Conservation (phyloP, 2,797 vertebrate genomes). For the Natrix natrix region DNA sequence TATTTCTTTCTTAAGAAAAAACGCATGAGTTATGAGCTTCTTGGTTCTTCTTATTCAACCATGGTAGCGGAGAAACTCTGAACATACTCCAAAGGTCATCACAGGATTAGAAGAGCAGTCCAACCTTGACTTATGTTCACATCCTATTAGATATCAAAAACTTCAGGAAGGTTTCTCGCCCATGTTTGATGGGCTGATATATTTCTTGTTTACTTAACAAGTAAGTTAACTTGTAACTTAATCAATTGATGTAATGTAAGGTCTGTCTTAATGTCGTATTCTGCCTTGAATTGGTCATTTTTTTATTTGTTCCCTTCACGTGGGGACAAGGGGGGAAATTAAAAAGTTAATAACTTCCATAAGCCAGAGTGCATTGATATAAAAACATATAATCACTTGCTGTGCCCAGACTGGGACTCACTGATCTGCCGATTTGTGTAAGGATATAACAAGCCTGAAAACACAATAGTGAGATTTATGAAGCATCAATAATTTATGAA, state of each 20-base stretch:
- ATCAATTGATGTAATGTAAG: background rate
- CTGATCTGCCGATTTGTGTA: background rate
- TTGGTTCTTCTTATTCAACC: background rate
- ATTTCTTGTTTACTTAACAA: too few species aligned
- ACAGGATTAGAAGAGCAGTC: background rate
- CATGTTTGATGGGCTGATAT: background rate
- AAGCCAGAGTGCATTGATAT: background rate
- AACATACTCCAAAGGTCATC: background rate
- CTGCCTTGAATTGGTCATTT: background rate
- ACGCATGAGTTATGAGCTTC: background rate
- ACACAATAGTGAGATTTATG: constrained; percentile 41
- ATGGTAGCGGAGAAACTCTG: background rate
- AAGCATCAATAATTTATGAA: constrained; percentile 25
- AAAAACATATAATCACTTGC: background rate
- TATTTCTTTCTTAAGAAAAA: background rate
- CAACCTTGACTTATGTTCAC: background rate
- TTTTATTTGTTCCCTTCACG: background rate
- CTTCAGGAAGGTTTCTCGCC: background rate
- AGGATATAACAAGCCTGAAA: constrained; percentile 41
- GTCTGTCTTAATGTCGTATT: background rate
- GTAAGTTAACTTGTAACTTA: too few species aligned
- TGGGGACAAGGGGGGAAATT: background rate
- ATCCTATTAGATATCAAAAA: background rate
- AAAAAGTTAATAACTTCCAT: background rate
- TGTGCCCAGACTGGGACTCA: background rate